phyloP scores from a whole-genome alignment of 2,797 vertebrate genomes.

The Ispidina lecontei region DNA sequence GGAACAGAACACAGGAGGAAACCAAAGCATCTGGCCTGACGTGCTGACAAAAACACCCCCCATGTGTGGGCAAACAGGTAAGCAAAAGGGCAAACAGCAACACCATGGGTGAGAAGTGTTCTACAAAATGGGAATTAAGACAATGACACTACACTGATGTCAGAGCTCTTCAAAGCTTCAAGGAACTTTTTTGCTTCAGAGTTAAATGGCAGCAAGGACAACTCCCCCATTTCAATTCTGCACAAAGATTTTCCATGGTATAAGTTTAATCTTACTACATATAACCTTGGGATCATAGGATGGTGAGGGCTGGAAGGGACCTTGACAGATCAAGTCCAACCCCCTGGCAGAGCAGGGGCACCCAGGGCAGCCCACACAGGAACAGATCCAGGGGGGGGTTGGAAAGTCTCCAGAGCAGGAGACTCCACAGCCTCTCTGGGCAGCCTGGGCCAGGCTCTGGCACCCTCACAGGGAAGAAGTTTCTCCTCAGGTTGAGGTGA shows the following conservation, averaged over 20 bases:
- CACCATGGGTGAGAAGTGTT: not conserved
- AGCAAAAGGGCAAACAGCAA: not conserved
- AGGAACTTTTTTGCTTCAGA: not conserved
- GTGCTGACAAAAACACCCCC: not conserved
- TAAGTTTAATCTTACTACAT: not conserved
- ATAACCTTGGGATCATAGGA: too few species aligned
- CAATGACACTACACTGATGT: not conserved
- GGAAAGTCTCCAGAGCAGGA: too few species aligned
- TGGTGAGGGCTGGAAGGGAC: too few species aligned
- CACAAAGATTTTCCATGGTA: not conserved
- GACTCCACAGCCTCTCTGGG: too few species aligned
- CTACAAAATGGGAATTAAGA: not conserved
- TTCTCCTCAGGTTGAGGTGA: too few species aligned
- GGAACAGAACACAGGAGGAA: not conserved
- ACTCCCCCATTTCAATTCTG: not conserved
- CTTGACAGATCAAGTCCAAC: too few species aligned
- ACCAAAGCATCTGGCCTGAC: not conserved
- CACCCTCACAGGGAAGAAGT: too few species aligned
- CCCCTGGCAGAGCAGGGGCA: too few species aligned
- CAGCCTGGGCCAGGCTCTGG: too few species aligned
- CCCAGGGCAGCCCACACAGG: too few species aligned
- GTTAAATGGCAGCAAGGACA: not conserved
- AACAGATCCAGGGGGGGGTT: too few species aligned
- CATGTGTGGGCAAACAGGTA: not conserved
- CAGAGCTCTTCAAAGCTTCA: not conserved